A percentile compares a stretch with the other conserved stretches of the same genome.
These are phyloP conservation scores for Tyrophagus putrescentiae DNA, from an alignment of 1,140 invertebrate species.

Conservation along the genomic window DNA sequence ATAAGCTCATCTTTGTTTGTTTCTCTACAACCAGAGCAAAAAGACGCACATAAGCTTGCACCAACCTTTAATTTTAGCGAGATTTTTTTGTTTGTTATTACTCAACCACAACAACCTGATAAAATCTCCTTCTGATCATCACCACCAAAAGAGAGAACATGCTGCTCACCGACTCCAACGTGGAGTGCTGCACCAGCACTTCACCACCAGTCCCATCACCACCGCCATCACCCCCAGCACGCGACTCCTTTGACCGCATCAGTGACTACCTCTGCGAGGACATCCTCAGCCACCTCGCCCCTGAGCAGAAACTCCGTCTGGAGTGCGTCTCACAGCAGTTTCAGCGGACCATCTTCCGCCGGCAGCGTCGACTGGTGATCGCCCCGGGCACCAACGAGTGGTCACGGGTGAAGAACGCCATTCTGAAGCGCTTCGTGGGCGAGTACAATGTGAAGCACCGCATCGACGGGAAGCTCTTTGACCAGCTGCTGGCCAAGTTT, in stretches of 20 bases:
- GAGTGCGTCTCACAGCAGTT: constrained; percentile 10
- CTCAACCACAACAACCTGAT: no score
- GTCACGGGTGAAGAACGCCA: constrained; percentile 5
- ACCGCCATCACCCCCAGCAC: neutral
- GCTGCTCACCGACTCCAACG: no score
- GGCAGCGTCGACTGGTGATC: constrained; percentile 8
- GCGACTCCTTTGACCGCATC: neutral
- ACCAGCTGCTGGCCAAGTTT: constrained; percentile 2
- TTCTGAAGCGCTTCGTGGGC: constrained; percentile 9
- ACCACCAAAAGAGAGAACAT: no score
- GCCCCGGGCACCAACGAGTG: constrained; percentile 4
- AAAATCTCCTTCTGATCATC: no score
- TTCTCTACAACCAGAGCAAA: no score
- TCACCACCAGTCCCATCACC: no score
- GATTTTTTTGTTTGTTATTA: no score
- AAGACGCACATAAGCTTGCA: no score
- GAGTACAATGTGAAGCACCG: constrained; percentile 5
- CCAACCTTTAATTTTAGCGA: no score
- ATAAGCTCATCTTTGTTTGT: no score
- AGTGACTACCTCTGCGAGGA: constrained; percentile 13
- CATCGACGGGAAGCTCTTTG: constrained; percentile 1
- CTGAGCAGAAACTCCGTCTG: neutral
- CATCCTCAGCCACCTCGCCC: neutral
- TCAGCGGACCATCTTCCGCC: constrained; percentile 2
- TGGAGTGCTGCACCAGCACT: no score